phyloP scores from a whole-genome alignment of 2,888 invertebrate genomes.

The Scaeva pyrastri region DNA sequence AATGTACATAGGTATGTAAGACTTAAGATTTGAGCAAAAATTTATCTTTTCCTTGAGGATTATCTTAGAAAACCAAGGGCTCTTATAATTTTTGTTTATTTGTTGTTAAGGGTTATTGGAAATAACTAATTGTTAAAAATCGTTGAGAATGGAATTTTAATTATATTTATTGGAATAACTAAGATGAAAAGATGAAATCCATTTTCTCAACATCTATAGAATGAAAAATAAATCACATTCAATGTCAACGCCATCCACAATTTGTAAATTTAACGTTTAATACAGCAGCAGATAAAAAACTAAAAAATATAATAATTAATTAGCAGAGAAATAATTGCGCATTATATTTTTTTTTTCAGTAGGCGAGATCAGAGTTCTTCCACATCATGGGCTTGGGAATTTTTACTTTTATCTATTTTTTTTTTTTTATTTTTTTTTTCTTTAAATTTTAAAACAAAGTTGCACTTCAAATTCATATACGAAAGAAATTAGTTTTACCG shows the following conservation, averaged over 20 bases:
- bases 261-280: too few relatives aligned
- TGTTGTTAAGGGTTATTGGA: background rate
- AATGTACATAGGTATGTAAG: conserved; percentile 25
- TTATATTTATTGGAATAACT: background rate
- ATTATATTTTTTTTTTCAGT: conserved; percentile 57
- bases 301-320: conserved; percentile 12
- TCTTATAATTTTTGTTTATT: background rate
- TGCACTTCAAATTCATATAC: background rate
- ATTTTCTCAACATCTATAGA: background rate
- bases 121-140: background rate
- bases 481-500: conserved; percentile 11
- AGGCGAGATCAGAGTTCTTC: conserved; percentile 51
- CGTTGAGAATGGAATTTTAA: background rate
- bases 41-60: conserved; percentile 23
- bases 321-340: conserved; percentile 59
- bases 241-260: conserved; percentile 57
- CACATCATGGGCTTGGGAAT: conserved; percentile 44
- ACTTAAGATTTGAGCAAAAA: conserved; percentile 53
- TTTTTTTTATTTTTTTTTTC: conserved; percentile 33
- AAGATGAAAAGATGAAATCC: background rate
- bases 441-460: background rate
- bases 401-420: conserved; percentile 34
- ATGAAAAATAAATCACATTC: conserved; percentile 20
- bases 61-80: background rate
- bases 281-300: conserved; percentile 12